A percentile compares a stretch with the other conserved stretches of the same genome.
These are phyloP conservation scores for Spinus olivaceus DNA, from an alignment of 2,797 vertebrate species.

Conservation along the genomic window DNA sequence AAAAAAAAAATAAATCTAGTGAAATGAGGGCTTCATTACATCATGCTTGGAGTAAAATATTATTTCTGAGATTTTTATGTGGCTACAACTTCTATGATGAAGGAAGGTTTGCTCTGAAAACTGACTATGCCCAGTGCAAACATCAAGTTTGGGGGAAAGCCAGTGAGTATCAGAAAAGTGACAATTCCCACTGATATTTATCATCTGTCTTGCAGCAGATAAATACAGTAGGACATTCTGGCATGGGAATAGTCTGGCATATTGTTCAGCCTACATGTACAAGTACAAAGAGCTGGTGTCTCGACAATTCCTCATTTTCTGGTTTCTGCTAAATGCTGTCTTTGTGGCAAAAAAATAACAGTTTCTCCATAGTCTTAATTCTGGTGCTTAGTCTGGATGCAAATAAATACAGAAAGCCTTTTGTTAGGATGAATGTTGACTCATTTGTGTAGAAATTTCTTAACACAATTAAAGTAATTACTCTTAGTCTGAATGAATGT, in stretches of 20 bases:
- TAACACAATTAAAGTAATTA: neutral
- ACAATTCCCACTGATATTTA: neutral
- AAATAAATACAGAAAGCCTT: neutral
- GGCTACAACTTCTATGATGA: neutral
- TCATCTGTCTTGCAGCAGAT: neutral
- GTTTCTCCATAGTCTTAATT: neutral
- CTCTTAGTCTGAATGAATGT: neutral
- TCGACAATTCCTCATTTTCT: neutral
- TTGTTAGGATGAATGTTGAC: neutral
- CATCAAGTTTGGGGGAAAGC: neutral
- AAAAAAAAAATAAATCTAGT: neutral
- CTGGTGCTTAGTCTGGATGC: neutral
- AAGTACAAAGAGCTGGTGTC: neutral
- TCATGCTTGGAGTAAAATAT: neutral
- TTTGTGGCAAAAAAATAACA: neutral
- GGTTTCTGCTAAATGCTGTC: neutral
- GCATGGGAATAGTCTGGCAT: neutral
- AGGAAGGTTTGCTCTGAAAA: neutral
- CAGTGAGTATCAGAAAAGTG: neutral
- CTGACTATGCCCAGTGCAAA: neutral
- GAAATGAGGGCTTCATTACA: neutral
- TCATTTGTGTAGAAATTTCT: neutral
- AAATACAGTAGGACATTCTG: neutral
- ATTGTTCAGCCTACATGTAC: neutral
- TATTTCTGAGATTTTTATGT: neutral